phyloP scores from a whole-genome alignment of 1,140 invertebrate genomes.

The Aphelenchoides fujianensis region DNA sequence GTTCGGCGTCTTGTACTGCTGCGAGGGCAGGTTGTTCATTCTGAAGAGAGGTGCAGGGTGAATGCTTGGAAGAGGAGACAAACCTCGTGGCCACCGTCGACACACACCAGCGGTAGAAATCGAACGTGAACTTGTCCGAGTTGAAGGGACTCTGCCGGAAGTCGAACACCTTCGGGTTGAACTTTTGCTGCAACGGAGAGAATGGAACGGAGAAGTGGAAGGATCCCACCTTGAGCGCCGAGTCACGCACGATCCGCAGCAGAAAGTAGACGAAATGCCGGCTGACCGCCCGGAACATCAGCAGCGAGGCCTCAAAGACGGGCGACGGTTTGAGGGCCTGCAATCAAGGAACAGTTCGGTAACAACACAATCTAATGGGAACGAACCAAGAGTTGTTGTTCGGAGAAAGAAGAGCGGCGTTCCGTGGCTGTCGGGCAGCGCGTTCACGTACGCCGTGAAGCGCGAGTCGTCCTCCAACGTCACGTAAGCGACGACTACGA shows the following conservation, averaged over 20 bases:
- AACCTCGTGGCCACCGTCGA: conserved; percentile 39
- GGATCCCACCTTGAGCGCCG: conserved; percentile 20
- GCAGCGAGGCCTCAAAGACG: conserved; percentile 42
- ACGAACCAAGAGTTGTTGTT: conserved; percentile 38
- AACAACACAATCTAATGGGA: neutral
- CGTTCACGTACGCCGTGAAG: conserved; percentile 35
- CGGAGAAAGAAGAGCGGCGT: conserved; percentile 42
- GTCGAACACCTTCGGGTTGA: conserved; percentile 12
- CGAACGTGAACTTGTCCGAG: conserved; percentile 45
- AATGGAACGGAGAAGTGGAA: too few relatives aligned
- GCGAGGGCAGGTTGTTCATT: conserved; percentile 7
- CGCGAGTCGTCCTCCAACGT: conserved; percentile 22
- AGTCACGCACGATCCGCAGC: conserved; percentile 35
- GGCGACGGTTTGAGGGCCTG: conserved; percentile 46
- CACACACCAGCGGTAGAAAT: conserved; percentile 49
- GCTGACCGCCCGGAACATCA: conserved; percentile 43
- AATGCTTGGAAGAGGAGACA: neutral
- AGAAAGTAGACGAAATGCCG: conserved; percentile 47
- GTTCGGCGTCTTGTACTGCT: neutral
- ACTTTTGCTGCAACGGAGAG: too few relatives aligned
- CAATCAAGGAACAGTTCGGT: too few relatives aligned
- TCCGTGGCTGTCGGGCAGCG: conserved; percentile 22
- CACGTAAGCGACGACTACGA: conserved; percentile 31
- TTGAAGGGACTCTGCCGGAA: conserved; percentile 35
- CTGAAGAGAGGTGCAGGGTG: neutral